A percentile compares a stretch with the other conserved stretches of the same genome.
phyloP scores from a whole-genome alignment of 2,797 vertebrate species.

The Mormyrops attenuatus region DNA sequence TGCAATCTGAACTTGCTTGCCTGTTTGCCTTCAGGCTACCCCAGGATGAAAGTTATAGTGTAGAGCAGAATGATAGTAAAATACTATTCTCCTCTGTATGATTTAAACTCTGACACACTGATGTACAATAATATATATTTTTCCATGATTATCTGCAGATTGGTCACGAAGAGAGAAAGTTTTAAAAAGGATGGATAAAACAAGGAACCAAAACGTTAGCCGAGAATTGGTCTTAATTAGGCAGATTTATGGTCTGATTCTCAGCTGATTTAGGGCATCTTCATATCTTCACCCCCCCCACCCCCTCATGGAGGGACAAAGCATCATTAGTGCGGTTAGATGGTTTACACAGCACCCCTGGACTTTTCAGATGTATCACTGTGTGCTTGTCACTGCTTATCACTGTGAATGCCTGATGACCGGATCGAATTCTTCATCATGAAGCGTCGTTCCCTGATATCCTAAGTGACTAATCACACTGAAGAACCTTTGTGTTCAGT shows the following conservation, averaged over 20 bases:
- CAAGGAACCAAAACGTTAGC: neutral
- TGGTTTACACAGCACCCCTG: neutral
- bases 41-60: neutral
- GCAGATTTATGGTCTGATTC: neutral
- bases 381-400: neutral
- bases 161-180: neutral
- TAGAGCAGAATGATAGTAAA: neutral
- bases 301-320: constrained; percentile 5
- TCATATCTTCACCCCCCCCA: neutral
- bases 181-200: neutral
- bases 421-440: neutral
- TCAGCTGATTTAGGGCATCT: neutral
- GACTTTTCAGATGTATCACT: neutral
- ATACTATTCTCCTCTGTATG: neutral
- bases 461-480: neutral
- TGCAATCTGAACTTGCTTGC: neutral
- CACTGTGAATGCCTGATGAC: neutral
- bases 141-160: neutral
- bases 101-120: neutral
- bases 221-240: neutral
- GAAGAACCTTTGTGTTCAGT: neutral
- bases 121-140: neutral
- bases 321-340: neutral
- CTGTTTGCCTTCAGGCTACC: neutral
- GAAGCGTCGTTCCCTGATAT: neutral